Evolutionary conservation across 2,888 invertebrate genomes (phyloP).

Genomic region (Sphaerophoria taeniata): DNA sequence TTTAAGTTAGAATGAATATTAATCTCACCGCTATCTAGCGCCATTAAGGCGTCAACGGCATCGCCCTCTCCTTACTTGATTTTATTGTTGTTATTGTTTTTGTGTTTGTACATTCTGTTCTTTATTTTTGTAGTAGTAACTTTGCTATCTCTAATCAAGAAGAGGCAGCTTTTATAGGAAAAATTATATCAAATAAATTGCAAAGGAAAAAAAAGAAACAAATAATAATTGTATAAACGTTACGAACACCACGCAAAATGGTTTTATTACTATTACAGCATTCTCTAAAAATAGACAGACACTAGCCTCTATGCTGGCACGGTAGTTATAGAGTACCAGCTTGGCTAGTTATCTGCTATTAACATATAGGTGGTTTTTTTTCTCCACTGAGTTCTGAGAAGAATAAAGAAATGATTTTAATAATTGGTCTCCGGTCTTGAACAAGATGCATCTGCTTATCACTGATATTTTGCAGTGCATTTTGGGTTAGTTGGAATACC

Average conservation of each 20-base stretch:
- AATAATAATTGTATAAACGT: constrained; percentile 13
- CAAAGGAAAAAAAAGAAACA: constrained; percentile 43
- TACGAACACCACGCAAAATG: constrained; percentile 50
- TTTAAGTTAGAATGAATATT: constrained; percentile 59
- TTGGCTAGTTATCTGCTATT: constrained; percentile 22
- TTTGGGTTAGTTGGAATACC: constrained; percentile 3
- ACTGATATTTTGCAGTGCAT: constrained; percentile 28
- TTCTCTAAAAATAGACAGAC: constrained; percentile 61
- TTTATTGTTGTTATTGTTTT: constrained; percentile 42
- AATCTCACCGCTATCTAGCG: constrained; percentile 68
- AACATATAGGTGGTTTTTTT: constrained; percentile 46
- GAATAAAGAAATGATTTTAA: constrained; percentile 26
- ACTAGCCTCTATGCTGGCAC: constrained; percentile 8
- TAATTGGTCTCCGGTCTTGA: constrained; percentile 10
- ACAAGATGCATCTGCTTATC: constrained; percentile 19
- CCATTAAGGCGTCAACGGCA: constrained; percentile 63
- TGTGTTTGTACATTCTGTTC: constrained; percentile 21
- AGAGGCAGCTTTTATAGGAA: constrained; percentile 43
- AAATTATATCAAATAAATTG: constrained; percentile 47
- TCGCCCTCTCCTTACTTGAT: constrained; percentile 57
- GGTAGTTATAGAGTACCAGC: constrained; percentile 35
- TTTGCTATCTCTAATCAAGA: constrained; percentile 35
- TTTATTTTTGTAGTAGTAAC: constrained; percentile 27
- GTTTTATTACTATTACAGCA: constrained; percentile 69
- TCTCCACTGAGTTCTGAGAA: constrained; percentile 13